Percentiles rank a stretch among this genome's conserved stretches.
Conservation (phyloP, 1,140 invertebrate genomes). For the Drosophila repletoides region DNA sequence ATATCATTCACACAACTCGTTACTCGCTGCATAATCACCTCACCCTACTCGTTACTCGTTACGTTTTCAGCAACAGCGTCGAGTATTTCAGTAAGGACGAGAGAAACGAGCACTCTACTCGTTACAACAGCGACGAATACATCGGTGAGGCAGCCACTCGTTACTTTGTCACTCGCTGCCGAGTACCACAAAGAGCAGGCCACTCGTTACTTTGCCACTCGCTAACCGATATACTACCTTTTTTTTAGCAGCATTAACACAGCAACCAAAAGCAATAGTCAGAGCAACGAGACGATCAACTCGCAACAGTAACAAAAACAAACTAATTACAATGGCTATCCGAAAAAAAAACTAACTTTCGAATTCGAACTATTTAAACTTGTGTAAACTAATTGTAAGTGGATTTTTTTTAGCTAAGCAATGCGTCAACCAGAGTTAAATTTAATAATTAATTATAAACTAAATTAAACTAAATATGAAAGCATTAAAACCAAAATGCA, state of each 20-base stretch:
- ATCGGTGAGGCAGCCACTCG: too few relatives aligned
- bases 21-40: background rate
- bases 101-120: too few relatives aligned
- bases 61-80: background rate
- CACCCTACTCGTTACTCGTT: background rate
- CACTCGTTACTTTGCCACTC: background rate
- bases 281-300: background rate
- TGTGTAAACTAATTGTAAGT: constrained; percentile 76
- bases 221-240: background rate
- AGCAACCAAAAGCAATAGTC: too few relatives aligned
- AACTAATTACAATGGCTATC: constrained; percentile 11
- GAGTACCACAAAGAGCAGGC: too few relatives aligned
- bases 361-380: constrained; percentile 54
- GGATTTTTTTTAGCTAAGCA: constrained; percentile 77
- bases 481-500: constrained; percentile 34
- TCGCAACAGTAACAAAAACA: constrained; percentile 3
- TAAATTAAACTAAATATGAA: constrained; percentile 43
- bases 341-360: constrained; percentile 33
- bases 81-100: too few relatives aligned
- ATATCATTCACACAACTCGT: background rate
- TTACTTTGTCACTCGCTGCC: too few relatives aligned
- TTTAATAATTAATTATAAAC: constrained; percentile 69
- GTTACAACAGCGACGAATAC: too few relatives aligned
- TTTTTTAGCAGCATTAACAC: too few relatives aligned
- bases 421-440: constrained; percentile 73